Base-by-base conservation (phyloP, 2,888 invertebrate genomes). In the Balanococcus diminutus region DNA sequence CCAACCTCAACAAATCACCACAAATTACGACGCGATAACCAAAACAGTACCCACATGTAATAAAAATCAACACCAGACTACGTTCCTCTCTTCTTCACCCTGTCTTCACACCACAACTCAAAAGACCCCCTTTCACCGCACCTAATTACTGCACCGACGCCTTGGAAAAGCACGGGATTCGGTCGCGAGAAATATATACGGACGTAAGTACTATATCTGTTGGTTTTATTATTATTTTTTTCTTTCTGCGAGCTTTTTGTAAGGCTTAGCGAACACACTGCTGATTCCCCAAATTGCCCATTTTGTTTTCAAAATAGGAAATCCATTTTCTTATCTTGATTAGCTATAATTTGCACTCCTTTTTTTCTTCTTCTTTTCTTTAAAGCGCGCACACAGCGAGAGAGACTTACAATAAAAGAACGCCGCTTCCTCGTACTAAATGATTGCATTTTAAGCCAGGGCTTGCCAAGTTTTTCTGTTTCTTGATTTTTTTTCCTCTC, bases 301-400 rank as follows among this genome's bases (percentile, higher is more conserved):
- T 85, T 85, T 84, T 67, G 42, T 46, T 83, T 75, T 51, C 51
- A 75, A 79, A 84, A 84, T 75, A 72, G 46, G 42, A 85, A 42
- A 79, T 79, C 79, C 75, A 46, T 85, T 85, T 85, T 85, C 85
- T 85, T 85, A 85, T 85, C 85, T 85, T 85, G 85, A 85, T 85
- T 85, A 85, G 85, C 85, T 46, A 85, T 85, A 85, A 85, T 85
- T 85, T 85, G 85, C 85, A 85, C 85, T 42, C 85, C 32, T 79
- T 79, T 79, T 79, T 79, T 79, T 36, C 72, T 79, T 36, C 11
- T 32, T 36, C n/a, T 79, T 36, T 79, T 32, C 72, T 28, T 72
- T 11, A 9, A 19, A 22, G 22, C 56, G n/a, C 46, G n/a, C n/a
- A n/a, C n/a, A n/a, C 25, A 67, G n/a, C 36, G 28, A 79, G n/a